Percentiles rank a stretch among this genome's conserved stretches.
phyloP scores from a whole-genome alignment of 2,113 vertebrate genomes.

The Probosciger aterrimus region DNA sequence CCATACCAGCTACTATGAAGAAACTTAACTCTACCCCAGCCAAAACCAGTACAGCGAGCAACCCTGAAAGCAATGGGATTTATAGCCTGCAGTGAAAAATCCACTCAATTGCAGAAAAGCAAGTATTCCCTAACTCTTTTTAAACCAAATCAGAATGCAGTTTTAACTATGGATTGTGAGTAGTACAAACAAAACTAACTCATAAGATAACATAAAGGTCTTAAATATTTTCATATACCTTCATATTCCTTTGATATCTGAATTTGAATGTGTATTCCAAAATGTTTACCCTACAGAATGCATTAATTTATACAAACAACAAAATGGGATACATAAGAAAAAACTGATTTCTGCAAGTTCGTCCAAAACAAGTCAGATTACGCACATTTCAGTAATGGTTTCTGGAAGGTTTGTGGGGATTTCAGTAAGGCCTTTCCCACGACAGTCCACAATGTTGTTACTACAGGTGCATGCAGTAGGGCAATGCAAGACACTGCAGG shows the following conservation, averaged over 20 bases:
- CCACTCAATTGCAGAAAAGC: background rate
- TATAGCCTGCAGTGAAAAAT: background rate
- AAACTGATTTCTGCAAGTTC: background rate
- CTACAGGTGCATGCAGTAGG: conserved; percentile 93
- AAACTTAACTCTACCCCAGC: background rate
- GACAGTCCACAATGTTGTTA: conserved; percentile 98
- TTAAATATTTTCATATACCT: background rate
- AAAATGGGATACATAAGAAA: background rate
- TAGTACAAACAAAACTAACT: background rate
- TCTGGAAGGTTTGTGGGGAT: conserved; percentile 97
- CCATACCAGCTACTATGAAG: background rate
- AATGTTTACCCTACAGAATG: background rate
- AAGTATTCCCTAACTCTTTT: background rate
- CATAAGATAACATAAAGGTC: background rate
- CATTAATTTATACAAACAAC: background rate
- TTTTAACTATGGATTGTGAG: background rate
- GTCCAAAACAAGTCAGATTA: background rate
- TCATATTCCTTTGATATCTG: background rate
- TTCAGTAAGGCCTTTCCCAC: conserved; percentile 92
- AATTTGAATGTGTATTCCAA: background rate
- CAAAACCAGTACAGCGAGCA: background rate
- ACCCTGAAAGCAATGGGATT: background rate
- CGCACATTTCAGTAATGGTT: conserved; percentile 97
- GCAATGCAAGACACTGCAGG: conserved; percentile 96
- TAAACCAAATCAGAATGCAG: background rate